These are phyloP conservation scores for Leptinotarsa lineolata DNA, from an alignment of 1,140 invertebrate genomes.

Conservation along the genomic window DNA sequence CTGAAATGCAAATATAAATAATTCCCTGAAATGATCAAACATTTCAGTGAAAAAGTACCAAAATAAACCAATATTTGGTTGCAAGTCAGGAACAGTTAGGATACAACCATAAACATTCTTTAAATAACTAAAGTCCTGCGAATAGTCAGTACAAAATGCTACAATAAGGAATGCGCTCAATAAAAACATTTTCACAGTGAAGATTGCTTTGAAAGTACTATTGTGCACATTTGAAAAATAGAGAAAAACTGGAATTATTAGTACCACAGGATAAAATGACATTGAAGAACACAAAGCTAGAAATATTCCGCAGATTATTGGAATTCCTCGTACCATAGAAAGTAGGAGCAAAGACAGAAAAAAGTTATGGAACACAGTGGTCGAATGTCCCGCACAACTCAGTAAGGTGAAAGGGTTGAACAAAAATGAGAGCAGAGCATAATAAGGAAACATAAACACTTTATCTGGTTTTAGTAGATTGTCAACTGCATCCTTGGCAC, in stretches of 20 bases:
- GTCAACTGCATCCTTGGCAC: slow-evolving; percentile 63
- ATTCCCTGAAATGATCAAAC: slow-evolving; percentile 96
- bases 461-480: slow-evolving; percentile 64
- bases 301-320: slow-evolving; percentile 63
- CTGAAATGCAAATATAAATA: slow-evolving; percentile 97
- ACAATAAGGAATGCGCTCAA: slow-evolving; percentile 45
- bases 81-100: slow-evolving; percentile 86
- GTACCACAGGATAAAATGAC: slow-evolving; percentile 82
- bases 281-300: slow-evolving; percentile 81
- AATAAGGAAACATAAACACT: slow-evolving; percentile 63
- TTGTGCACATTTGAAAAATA: slow-evolving; percentile 40
- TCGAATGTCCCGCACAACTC: slow-evolving; percentile 89
- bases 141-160: slow-evolving; percentile 52
- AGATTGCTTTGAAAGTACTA: slow-evolving; percentile 32
- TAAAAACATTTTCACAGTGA: slow-evolving; percentile 49
- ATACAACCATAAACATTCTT: slow-evolving; percentile 57
- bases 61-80: slow-evolving; percentile 96
- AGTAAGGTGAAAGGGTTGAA: slow-evolving; percentile 92
- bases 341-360: slow-evolving; percentile 73
- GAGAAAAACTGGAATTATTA: slow-evolving; percentile 74
- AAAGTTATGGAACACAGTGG: slow-evolving; percentile 88
- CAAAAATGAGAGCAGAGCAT: slow-evolving; percentile 81
- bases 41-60: slow-evolving; percentile 99
- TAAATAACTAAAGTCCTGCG: slow-evolving; percentile 38
- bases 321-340: slow-evolving; percentile 67